A percentile compares a stretch with the other conserved stretches of the same genome.
These are phyloP conservation scores for Sinhomidia bicolor DNA, from an alignment of 2,888 invertebrate genomes.

Conservation along the genomic window DNA sequence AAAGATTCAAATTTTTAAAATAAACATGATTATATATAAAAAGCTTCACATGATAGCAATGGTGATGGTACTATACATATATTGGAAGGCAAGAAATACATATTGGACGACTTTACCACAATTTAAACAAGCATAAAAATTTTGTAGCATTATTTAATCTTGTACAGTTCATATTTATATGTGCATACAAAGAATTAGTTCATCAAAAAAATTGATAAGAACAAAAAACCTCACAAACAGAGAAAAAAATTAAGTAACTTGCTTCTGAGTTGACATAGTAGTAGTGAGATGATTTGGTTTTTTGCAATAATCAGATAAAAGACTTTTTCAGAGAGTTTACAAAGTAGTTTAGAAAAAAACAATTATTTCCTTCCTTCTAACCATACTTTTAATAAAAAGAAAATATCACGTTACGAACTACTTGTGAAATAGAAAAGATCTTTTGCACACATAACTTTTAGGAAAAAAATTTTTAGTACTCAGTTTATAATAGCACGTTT, in stretches of 20 bases:
- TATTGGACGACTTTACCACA: neutral
- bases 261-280: constrained; percentile 37
- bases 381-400: neutral
- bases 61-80: neutral
- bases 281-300: constrained; percentile 36
- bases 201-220: neutral
- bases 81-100: neutral
- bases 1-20: neutral
- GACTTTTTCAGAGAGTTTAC: neutral
- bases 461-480: neutral
- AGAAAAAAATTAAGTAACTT: constrained; percentile 26
- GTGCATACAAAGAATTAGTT: neutral
- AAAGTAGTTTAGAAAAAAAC: neutral
- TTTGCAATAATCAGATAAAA: neutral
- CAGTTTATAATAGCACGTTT: neutral
- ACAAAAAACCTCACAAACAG: constrained; percentile 17
- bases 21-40: neutral
- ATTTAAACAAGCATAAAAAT: neutral
- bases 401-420: no score
- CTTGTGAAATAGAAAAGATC: neutral
- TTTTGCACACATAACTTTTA: neutral
- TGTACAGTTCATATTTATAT: neutral
- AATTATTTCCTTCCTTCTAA: neutral
- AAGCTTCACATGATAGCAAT: constrained; percentile 12
- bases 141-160: neutral